Evolutionary conservation across 2,888 invertebrate genomes (phyloP), one percentile per base, ranked within the genome.

Genomic region (Drosophila yooni): DNA sequence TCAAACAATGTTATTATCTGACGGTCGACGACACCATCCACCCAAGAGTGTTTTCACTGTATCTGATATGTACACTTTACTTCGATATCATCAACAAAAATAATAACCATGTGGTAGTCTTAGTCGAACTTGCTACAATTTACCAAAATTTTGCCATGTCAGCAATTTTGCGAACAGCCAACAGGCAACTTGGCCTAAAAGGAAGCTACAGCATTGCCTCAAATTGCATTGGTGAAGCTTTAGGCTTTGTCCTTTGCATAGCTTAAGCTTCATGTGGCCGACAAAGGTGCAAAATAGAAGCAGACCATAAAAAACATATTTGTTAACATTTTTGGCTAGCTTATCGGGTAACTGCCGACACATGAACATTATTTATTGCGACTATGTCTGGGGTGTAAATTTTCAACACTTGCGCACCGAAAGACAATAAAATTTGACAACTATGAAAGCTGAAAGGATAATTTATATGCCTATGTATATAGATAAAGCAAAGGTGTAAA

Each of bases 381-480:
- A 52, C 79, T 63, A 46, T 79, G 79, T 64, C 69, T 72, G 46
- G 76, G 73, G 73, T 76, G 63, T 51, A 61, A 0, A 67, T 51
- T 72, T 57, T 64, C 67, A 72, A 58, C 67, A 71, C 38, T 76
- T 66, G 69, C 76, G 79, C 63, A 79, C 57, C 60, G 46, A 69
- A 76, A 76, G 76, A 79, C 79, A 79, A 79, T 79, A 79, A 79
- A 72, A 63, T 73, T 79, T 76, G 76, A 76, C 69, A 72, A 48
- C 66, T 79, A 50, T 61, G 54, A 54, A 61, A 63, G 58, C 59
- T 52, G 46, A 53, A 66, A 54, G 63, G 65, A 79, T 79, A 76
- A 79, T 79, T 79, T 79, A 79, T 76, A 52, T 33, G 52, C 60
- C 33, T 46, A 52, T 25, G 34, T n/a, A 36, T 27, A 31, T 31